Percentiles rank a stretch among this genome's conserved stretches.
Evolutionary conservation across 2,888 invertebrate genomes (phyloP).

Genomic region (Tanytarsus gracilentus): DNA sequence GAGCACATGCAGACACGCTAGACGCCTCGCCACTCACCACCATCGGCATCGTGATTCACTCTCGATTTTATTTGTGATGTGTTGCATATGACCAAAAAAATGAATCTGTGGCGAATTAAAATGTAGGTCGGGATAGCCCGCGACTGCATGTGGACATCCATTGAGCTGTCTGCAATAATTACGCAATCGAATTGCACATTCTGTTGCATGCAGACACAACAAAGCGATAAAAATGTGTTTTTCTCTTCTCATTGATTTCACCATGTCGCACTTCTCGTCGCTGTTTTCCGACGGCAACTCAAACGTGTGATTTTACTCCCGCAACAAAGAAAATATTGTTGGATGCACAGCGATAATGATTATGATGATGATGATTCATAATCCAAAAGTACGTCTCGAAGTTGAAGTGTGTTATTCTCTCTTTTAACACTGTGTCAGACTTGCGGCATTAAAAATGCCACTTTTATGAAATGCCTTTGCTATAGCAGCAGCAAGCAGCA

Average conservation of each 20-base stretch:
- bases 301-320: too few relatives aligned
- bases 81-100: neutral
- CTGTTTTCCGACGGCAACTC: neutral
- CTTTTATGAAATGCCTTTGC: too few relatives aligned
- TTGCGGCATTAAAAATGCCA: constrained; percentile 11
- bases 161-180: too few relatives aligned
- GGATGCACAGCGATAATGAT: too few relatives aligned
- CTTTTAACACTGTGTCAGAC: too few relatives aligned
- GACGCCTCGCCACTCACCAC: neutral
- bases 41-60: constrained; percentile 7
- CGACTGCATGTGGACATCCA: neutral
- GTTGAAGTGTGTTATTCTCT: too few relatives aligned
- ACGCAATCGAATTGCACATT: neutral
- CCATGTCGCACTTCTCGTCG: too few relatives aligned
- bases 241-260: too few relatives aligned
- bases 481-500: neutral
- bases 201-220: neutral
- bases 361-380: too few relatives aligned
- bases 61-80: constrained; percentile 15
- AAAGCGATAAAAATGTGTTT: neutral
- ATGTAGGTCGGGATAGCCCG: constrained; percentile 9
- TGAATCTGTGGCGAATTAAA: constrained; percentile 13
- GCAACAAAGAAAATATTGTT: too few relatives aligned
- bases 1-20: too few relatives aligned
- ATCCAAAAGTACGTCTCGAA: too few relatives aligned